Evolutionary conservation across 2,113 vertebrate species (phyloP), one percentile per base, ranked within the genome.

Genomic region (Amazona guildingii): DNA sequence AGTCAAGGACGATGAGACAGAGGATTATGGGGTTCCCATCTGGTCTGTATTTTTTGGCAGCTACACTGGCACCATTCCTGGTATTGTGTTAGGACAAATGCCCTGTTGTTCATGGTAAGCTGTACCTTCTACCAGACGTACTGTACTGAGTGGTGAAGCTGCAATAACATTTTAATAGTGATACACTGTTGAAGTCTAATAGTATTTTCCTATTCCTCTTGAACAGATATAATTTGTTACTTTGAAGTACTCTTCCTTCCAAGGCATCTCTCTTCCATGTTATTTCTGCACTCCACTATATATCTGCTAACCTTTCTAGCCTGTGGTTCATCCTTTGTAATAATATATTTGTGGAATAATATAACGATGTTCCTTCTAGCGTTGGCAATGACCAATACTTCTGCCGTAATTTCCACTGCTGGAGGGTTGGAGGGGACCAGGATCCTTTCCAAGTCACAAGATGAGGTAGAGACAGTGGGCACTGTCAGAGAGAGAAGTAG

Each of bases 11-110:
- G 0, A 41, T 55, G 61, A 88, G 29, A 81, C 77, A 69, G 63
- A 92, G 43, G 64, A 90, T 96, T 88, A 95, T 83, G 59, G 54
- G 39, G 28, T 74, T 91, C 77, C 92, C 86, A 92, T 94, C 73
- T 94, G 72, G 74, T 87, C 4, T 44, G 25, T 84, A 31, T 16
- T 37, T 63, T 59, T 76, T 79, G 48, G 82, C 62, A 83, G 76
- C 44, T 75, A 54, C 0, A 3, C 24, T 75, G 61, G 83, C 55
- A 91, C 48, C 18, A 6, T 72, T 86, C 33, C 51, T 66, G 24
- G 31, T 57, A 41, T 77, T 77, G 66, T 69, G 31, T 64, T 64
- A 52, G 52, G 61, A 25, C 37, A 43, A 13, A 24, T 59, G 24
- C 48, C 54, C 76, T 67, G 7, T 24, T 79, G 12, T 61, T 88